These are phyloP conservation scores for Melanchra persicariae DNA, from an alignment of 2,888 invertebrate genomes.

Conservation along the genomic window DNA sequence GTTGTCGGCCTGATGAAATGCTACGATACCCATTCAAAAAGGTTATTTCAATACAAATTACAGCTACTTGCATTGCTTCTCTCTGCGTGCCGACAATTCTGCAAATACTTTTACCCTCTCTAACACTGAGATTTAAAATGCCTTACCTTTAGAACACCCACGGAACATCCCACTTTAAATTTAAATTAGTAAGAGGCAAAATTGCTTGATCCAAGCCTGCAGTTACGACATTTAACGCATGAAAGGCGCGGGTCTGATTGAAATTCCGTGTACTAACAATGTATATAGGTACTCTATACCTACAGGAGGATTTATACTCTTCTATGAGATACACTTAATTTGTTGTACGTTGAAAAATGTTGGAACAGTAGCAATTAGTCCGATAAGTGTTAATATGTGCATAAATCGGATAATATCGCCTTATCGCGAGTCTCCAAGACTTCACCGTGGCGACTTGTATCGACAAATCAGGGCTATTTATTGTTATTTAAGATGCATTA, in stretches of 20 bases:
- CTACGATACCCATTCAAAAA: constrained; percentile 88
- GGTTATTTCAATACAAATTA: constrained; percentile 90
- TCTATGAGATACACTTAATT: constrained; percentile 82
- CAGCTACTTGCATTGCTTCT: constrained; percentile 88
- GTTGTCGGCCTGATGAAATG: constrained; percentile 85
- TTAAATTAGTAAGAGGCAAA: constrained; percentile 38
- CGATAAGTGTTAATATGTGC: constrained; percentile 84
- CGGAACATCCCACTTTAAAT: constrained; percentile 60
- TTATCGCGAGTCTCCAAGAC: constrained; percentile 64
- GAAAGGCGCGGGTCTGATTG: constrained; percentile 80
- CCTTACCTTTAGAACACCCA: constrained; percentile 45
- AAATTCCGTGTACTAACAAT: constrained; percentile 90
- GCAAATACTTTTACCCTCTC: constrained; percentile 88
- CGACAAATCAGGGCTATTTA: constrained; percentile 61
- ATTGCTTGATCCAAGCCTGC: constrained; percentile 20
- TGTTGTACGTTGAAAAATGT: constrained; percentile 83
- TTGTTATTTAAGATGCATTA: constrained; percentile 59
- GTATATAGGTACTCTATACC: constrained; percentile 83
- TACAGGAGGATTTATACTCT: constrained; percentile 85
- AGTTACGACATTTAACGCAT: constrained; percentile 59
- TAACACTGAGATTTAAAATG: constrained; percentile 73
- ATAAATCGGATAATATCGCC: constrained; percentile 77
- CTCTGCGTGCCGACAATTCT: constrained; percentile 89
- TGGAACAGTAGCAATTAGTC: constrained; percentile 84
- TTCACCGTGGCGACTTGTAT: constrained; percentile 46